These are phyloP conservation scores for Eupelmus urozonus DNA, from an alignment of 2,888 invertebrate genomes.

Conservation along the genomic window DNA sequence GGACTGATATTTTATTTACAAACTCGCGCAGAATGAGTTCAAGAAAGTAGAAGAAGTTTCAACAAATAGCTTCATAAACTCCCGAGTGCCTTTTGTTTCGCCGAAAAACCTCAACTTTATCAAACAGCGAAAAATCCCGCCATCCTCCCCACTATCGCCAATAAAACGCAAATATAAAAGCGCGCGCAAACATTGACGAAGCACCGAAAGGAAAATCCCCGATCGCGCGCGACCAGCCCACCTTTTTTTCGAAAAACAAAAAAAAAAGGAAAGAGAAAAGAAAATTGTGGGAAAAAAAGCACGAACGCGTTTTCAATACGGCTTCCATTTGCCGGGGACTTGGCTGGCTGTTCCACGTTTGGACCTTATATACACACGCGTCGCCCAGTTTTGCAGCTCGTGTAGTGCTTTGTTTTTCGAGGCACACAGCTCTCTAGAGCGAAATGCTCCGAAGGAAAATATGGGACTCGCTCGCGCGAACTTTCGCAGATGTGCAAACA, in stretches of 20 bases:
- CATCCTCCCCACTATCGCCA: not conserved
- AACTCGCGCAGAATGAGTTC: too few species aligned
- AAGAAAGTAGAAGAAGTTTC: too few species aligned
- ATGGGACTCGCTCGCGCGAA: slow-evolving; percentile 21
- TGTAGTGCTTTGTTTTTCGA: slow-evolving; percentile 41
- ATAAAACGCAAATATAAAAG: not conserved
- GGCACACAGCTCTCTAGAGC: slow-evolving; percentile 9
- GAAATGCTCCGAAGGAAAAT: slow-evolving; percentile 36
- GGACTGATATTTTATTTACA: too few species aligned
- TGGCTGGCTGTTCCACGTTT: slow-evolving; percentile 2
- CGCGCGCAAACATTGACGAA: not conserved
- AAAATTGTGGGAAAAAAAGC: not conserved
- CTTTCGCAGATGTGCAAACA: slow-evolving; percentile 9
- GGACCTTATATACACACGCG: not conserved
- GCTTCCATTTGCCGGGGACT: slow-evolving; percentile 16
- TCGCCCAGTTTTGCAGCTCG: not conserved
- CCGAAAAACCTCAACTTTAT: not conserved
- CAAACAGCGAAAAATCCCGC: not conserved
- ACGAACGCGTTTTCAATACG: not conserved
- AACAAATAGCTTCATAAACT: too few species aligned
- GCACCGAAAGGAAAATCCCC: not conserved
- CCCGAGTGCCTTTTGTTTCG: not conserved
- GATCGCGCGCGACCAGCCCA: not conserved
- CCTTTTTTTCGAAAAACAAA: not conserved
- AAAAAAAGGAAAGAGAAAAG: not conserved